Evolutionary conservation across 2,113 vertebrate species (phyloP).

Genomic region (Ceratotherium simum): DNA sequence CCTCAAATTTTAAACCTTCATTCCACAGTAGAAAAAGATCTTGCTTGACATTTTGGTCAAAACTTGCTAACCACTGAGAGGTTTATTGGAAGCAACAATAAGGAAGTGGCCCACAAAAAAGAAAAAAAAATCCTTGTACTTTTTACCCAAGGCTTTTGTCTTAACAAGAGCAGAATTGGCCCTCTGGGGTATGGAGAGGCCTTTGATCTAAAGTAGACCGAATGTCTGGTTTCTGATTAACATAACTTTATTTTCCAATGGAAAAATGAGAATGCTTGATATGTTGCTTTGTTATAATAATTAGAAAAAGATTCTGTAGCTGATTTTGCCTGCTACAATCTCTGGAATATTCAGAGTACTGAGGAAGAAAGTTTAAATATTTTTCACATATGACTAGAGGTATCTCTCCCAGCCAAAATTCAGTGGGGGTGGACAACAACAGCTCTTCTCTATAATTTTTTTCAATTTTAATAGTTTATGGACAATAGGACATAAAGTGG

Average conservation of each 20-base stretch:
- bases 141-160: constrained; percentile 64
- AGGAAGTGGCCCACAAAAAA: constrained; percentile 49
- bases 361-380: constrained; percentile 72
- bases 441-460: not conserved
- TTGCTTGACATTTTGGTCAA: constrained; percentile 50
- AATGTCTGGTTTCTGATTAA: constrained; percentile 82
- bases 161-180: constrained; percentile 70
- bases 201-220: constrained; percentile 80
- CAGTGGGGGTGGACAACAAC: not conserved
- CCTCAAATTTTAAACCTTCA: constrained; percentile 40
- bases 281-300: constrained; percentile 82
- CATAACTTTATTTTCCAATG: constrained; percentile 73
- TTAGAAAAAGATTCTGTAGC: constrained; percentile 82
- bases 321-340: constrained; percentile 68
- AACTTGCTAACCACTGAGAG: constrained; percentile 14
- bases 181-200: constrained; percentile 54
- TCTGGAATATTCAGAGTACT: constrained; percentile 77
- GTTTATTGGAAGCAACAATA: constrained; percentile 65
- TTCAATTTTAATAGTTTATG: not conserved
- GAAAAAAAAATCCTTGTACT: constrained; percentile 18
- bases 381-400: constrained; percentile 70
- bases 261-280: constrained; percentile 80
- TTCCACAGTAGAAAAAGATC: constrained; percentile 25
- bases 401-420: constrained; percentile 35
- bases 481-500: not conserved